phyloP scores from a whole-genome alignment of 2,113 vertebrate genomes.

The Cettia cetti region DNA sequence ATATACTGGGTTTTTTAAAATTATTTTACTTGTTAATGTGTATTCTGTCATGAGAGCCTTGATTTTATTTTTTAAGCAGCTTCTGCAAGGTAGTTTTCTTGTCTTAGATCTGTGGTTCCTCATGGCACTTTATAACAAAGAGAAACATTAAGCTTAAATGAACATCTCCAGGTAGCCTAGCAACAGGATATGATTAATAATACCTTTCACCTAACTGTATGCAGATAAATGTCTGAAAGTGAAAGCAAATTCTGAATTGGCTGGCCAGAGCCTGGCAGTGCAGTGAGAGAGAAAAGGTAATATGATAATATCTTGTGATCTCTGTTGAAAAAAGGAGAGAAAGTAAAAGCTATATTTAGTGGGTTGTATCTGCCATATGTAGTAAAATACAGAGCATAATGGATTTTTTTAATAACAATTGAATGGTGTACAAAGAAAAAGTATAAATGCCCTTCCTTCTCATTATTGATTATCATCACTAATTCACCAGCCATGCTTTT shows the following conservation, averaged over 20 bases:
- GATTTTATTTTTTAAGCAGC: not conserved
- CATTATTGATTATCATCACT: constrained; percentile 19
- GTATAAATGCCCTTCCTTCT: not conserved
- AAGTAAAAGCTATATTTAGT: constrained; percentile 22
- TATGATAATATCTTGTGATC: constrained; percentile 51
- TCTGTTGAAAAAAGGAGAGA: not conserved
- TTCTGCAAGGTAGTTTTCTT: constrained; percentile 57
- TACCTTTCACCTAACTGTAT: constrained; percentile 69
- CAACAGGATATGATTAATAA: constrained; percentile 79
- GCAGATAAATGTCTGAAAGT: constrained; percentile 70
- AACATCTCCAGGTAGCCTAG: constrained; percentile 75
- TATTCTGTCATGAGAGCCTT: not conserved
- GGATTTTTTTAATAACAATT: constrained; percentile 7
- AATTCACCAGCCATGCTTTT: constrained; percentile 13
- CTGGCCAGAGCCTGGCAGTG: constrained; percentile 46
- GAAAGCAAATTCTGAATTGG: constrained; percentile 65
- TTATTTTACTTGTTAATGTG: not conserved
- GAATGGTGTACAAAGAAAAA: not conserved
- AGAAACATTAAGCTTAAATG: constrained; percentile 72
- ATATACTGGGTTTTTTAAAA: fast-evolving
- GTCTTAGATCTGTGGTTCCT: constrained; percentile 56
- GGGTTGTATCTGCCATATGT: not conserved
- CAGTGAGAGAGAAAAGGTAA: constrained; percentile 10
- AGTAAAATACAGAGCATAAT: constrained; percentile 3
- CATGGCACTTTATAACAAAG: constrained; percentile 65